Evolutionary conservation across 2,113 vertebrate genomes (phyloP).

Genomic region (Polyodon spathula): DNA sequence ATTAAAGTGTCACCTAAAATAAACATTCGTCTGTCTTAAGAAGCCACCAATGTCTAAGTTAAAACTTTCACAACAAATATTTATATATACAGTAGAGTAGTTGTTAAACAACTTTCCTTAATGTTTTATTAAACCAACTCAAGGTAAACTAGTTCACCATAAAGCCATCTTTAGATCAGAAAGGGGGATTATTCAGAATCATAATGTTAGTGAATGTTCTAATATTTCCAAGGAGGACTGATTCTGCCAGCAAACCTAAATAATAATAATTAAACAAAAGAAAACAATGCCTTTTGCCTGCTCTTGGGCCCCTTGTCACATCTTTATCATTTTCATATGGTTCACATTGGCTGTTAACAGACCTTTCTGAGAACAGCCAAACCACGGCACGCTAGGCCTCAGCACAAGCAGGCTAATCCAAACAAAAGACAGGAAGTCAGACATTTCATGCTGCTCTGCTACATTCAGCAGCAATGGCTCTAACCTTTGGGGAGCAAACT

Average conservation of each 20-base stretch:
- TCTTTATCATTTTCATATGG: slow-evolving; percentile 54
- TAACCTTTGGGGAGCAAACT: slow-evolving; percentile 20
- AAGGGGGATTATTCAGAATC: slow-evolving; percentile 32
- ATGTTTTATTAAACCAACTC: neutral
- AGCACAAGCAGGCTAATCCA: slow-evolving; percentile 32
- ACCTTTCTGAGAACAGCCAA: slow-evolving; percentile 28
- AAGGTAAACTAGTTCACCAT: slow-evolving; percentile 1
- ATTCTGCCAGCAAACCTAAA: slow-evolving; percentile 36
- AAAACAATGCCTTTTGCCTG: slow-evolving; percentile 32
- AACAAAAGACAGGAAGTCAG: slow-evolving; percentile 38
- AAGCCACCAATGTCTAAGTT: no score
- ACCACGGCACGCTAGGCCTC: slow-evolving; percentile 16
- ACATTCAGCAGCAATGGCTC: slow-evolving; percentile 21
- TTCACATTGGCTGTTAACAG: slow-evolving; percentile 28
- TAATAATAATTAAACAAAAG: slow-evolving; percentile 25
- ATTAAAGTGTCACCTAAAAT: no score
- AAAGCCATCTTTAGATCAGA: slow-evolving; percentile 24
- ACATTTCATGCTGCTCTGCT: slow-evolving; percentile 25
- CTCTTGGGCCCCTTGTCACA: slow-evolving; percentile 29
- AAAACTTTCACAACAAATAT: no score
- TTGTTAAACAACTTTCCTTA: no score
- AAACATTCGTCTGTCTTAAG: no score
- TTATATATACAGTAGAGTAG: no score
- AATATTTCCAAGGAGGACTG: slow-evolving; percentile 34
- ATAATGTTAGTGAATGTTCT: slow-evolving; percentile 42